Evolutionary conservation across 1,140 invertebrate genomes (phyloP), one percentile per base, ranked within the genome.

Genomic region (Holotrichia oblita): DNA sequence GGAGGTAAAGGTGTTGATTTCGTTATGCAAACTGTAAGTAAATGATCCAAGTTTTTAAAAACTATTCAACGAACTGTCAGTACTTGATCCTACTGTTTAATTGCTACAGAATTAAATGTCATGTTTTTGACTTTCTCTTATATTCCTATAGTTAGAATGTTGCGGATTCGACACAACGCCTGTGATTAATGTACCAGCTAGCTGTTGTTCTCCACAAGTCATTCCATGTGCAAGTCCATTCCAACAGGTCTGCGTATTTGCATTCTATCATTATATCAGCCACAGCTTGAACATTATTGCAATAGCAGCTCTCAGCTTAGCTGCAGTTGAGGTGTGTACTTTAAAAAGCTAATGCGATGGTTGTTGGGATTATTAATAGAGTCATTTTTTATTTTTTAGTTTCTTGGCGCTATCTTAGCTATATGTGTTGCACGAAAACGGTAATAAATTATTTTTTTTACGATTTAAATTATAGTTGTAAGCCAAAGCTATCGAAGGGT

Each of bases 321-420:
- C 61, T 27, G 61, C 22, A 10, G 14, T 69, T 69, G 61, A 69
- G 61, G 61, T 69, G 9, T 27, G 61, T 27, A 69, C 24, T 55
- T n/a, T 17, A n/a, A n/a, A 34, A 34, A 34, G n/a, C n/a, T 34
- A 34, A 34, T 34, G 2, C 1, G 1, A 34, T 34, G 27, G 1
- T 34, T 2, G 27, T 4, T 34, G 1, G 27, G n/a, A n/a, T 2
- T 34, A 34, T 34, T 34, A 34, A 34, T 34, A 2, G 4, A 2
- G 1, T 4, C 4, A 34, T 34, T 34, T 34, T 34, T 34, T 4
- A 1, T 48, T 2, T 48, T 48, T 48, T 17, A 48, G 44, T 48
- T 48, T 48, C 1, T 48, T 48, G 44, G 10, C 10, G 2, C 44
- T 17, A 48, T 48, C n/a, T 3, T 48, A 48, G 44, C 44, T 17